These are phyloP conservation scores for Sylvicola cinctus DNA, from an alignment of 2,888 invertebrate species.

Conservation along the genomic window DNA sequence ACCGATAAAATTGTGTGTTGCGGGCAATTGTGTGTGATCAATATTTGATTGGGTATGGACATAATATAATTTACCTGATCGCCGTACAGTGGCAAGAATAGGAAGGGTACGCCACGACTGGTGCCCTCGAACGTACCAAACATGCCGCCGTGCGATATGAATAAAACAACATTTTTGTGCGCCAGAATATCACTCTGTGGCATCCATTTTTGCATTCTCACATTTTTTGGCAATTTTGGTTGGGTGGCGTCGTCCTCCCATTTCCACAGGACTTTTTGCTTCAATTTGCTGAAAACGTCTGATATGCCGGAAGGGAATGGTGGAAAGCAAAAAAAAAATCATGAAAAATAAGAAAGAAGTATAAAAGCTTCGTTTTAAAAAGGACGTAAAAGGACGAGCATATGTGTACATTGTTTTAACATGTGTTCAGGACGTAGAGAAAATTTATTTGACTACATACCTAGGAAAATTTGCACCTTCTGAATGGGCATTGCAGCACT, in stretches of 20 bases:
- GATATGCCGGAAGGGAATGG: neutral
- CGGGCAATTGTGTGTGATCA: no score
- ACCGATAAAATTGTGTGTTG: no score
- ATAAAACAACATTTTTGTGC: constrained; percentile 24
- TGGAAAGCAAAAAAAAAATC: neutral
- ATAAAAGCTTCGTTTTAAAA: no score
- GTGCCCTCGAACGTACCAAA: constrained; percentile 25
- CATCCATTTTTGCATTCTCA: constrained; percentile 29
- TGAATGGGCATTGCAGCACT: constrained; percentile 24
- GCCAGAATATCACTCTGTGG: constrained; percentile 31
- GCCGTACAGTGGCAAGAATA: neutral
- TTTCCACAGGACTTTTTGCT: constrained; percentile 31
- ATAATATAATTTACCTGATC: neutral
- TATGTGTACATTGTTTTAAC: no score
- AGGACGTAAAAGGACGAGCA: no score
- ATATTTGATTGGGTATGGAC: no score
- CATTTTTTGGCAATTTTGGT: constrained; percentile 22
- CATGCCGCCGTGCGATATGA: constrained; percentile 24
- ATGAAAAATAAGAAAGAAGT: neutral
- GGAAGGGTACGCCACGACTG: constrained; percentile 12
- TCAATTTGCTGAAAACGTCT: constrained; percentile 24
- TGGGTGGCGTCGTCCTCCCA: constrained; percentile 24
- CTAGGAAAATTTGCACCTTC: constrained; percentile 13
- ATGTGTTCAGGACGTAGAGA: no score
- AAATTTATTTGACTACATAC: neutral